A percentile compares a stretch with the other conserved stretches of the same genome.
Evolutionary conservation across 2,113 vertebrate genomes (phyloP).

Genomic region (Hoplias malabaricus): DNA sequence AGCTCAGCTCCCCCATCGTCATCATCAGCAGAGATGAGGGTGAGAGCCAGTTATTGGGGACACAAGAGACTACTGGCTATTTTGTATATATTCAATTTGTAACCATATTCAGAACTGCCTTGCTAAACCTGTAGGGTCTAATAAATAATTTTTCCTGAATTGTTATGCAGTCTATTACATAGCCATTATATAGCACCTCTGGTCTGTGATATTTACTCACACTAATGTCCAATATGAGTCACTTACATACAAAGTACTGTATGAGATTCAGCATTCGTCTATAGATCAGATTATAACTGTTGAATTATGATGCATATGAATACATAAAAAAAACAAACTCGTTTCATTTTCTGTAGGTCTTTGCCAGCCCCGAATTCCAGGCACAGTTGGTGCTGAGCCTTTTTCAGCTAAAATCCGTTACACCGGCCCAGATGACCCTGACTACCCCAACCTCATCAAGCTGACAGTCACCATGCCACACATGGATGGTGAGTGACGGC

Average conservation of each 20-base stretch:
- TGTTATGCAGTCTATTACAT: too few species aligned
- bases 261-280: too few species aligned
- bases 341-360: slow-evolving; percentile 67
- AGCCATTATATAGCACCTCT: too few species aligned
- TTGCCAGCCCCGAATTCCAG: slow-evolving; percentile 77
- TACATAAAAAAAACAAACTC: neutral
- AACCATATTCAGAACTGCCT: too few species aligned
- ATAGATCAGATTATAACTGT: too few species aligned
- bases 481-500: slow-evolving; percentile 72
- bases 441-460: slow-evolving; percentile 78
- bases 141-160: too few species aligned
- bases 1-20: slow-evolving; percentile 76
- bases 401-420: slow-evolving; percentile 84
- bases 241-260: neutral
- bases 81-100: too few species aligned
- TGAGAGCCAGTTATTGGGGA: slow-evolving; percentile 57
- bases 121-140: too few species aligned
- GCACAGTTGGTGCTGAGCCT: slow-evolving; percentile 80
- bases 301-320: too few species aligned
- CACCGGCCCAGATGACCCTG: slow-evolving; percentile 77
- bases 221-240: neutral
- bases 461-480: slow-evolving; percentile 82
- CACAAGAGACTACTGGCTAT: too few species aligned
- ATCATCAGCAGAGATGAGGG: slow-evolving; percentile 78
- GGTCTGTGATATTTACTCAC: neutral